Evolutionary conservation across 2,797 vertebrate genomes (phyloP), one percentile per base, ranked within the genome.

Genomic region (Danio jaintianensis): DNA sequence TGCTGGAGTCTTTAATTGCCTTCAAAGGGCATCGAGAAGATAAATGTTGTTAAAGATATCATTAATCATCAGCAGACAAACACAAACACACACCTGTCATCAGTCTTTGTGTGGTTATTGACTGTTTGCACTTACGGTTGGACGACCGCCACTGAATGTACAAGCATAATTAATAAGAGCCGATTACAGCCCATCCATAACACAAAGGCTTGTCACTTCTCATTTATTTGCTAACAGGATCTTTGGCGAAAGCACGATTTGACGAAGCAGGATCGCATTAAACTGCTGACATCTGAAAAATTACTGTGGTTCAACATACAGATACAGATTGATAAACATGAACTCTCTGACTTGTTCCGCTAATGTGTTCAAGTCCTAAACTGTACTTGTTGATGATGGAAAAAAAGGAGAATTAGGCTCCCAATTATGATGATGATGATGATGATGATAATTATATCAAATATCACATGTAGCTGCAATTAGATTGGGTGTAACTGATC

Each of bases 401-500:
- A 81, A 79, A n/a, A 18, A 29, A 43, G 45, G 81, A 64, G 68
- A 80, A 22, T 53, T 67, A 59, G 82, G 76, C 75, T 50, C 56
- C 70, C 82, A 77, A 80, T 82, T 70, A 82, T 80, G 69, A 85
- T 75, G 79, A 63, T 74, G 69, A 85, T 75, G 79, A 63, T 74
- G 79, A 64, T 82, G 48, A 80, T 79, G 79, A 61, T 63, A 59
- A 72, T 63, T 50, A 67, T 61, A 78, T 81, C 69, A 82, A 83
- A 82, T 83, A 85, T 85, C 82, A 67, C 63, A 82, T 73, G 79
- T 78, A 84, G 11, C 70, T 55, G 82, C 48, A 63, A 80, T 80
- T 63, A 50, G 73, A 82, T 59, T 36, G 47, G 3, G 11, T 38
- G 72, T 81, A 64, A 72, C 70, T 72, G 69, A 63, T 62, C 48